Evolutionary conservation across 2,888 invertebrate species (phyloP), one percentile per base, ranked within the genome.

Genomic region (Acanthosepion esculentum): DNA sequence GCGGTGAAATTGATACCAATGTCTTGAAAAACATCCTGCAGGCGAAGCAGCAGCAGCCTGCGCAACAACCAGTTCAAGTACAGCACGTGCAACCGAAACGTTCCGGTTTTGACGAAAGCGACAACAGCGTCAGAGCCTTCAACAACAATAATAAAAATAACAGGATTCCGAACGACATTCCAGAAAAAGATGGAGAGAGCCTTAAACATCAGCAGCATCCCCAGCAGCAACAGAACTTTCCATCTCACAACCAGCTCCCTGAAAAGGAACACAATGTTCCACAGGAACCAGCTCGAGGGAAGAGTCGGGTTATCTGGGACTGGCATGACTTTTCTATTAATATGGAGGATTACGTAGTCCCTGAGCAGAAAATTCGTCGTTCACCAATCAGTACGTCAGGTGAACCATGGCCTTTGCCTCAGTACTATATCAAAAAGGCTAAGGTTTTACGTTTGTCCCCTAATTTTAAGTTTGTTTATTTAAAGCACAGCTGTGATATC

Each of bases 371-470:
- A 95, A 97, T 96, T n/a, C 95, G 97, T 5, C 96, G 97, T 8
- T 96, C 97, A 1, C 97, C 97, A 6, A 96, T 96, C 94, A 95
- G 97, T 26, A 96, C 96, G 8, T 96, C 97, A 1, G 98, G 98
- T 1, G 98, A 98, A 97, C 98, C 98, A 0, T 98, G 98, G 98
- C 98, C 98, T 0, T 97, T 98, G 96, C 98, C 98, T 0, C 98
- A 98, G 95, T 96, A 97, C 92, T 97, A 97, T 95, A 96, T 97
- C 91, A 96, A 97, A 41, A 96, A 97, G 64, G 96, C 97, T 41
- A 97, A 97, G 12, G 96, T 95, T 95, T 95, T 96, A 12, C 96
- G 95, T 94, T 94, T 94, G 93, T 95, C 96, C n/a, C 95, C 96
- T 94, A 95, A 95, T 48, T 95, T 95, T 53, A 95, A 95, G 59